phyloP scores from a whole-genome alignment of 2,888 invertebrate genomes.

The Drosophila histrio region DNA sequence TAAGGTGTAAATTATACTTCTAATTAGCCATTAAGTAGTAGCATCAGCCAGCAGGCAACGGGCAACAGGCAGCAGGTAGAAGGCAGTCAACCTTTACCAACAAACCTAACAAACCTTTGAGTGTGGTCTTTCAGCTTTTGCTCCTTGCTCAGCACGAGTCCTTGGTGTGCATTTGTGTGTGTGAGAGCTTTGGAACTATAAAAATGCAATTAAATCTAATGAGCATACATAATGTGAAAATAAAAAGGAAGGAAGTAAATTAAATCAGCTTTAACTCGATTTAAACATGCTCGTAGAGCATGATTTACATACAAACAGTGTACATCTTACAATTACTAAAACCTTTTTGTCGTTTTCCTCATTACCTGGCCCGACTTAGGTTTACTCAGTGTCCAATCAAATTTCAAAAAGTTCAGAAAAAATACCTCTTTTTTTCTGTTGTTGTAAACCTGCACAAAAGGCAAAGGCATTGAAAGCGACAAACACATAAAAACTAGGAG shows the following conservation, averaged over 20 bases:
- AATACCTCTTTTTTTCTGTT: not conserved
- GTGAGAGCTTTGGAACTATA: slow-evolving; percentile 30
- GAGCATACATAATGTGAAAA: slow-evolving; percentile 64
- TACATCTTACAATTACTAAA: not conserved
- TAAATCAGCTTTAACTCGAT: slow-evolving; percentile 37
- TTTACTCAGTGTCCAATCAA: slow-evolving; percentile 21
- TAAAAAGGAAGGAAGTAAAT: slow-evolving; percentile 56
- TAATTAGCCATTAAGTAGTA: slow-evolving; percentile 77
- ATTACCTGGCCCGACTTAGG: slow-evolving; percentile 26
- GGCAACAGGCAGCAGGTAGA: slow-evolving; percentile 34
- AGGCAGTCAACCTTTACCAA: slow-evolving; percentile 12
- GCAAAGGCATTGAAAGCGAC: slow-evolving; percentile 8
- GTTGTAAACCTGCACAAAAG: slow-evolving; percentile 31
- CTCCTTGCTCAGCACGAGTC: not conserved
- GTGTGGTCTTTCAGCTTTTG: slow-evolving; percentile 13
- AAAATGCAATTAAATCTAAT: slow-evolving; percentile 72
- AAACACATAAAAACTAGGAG: slow-evolving; percentile 11
- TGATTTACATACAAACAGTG: slow-evolving; percentile 4
- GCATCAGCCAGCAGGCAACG: slow-evolving; percentile 41
- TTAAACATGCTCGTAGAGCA: slow-evolving; percentile 8
- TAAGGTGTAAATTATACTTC: slow-evolving; percentile 80
- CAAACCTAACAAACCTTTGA: slow-evolving; percentile 11
- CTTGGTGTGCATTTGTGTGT: slow-evolving; percentile 9
- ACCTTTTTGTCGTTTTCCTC: slow-evolving; percentile 16
- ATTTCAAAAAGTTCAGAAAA: slow-evolving; percentile 13